Evolutionary conservation across 1,140 invertebrate genomes (phyloP), one percentile per base, ranked within the genome.

Genomic region (Neelides sp.): DNA sequence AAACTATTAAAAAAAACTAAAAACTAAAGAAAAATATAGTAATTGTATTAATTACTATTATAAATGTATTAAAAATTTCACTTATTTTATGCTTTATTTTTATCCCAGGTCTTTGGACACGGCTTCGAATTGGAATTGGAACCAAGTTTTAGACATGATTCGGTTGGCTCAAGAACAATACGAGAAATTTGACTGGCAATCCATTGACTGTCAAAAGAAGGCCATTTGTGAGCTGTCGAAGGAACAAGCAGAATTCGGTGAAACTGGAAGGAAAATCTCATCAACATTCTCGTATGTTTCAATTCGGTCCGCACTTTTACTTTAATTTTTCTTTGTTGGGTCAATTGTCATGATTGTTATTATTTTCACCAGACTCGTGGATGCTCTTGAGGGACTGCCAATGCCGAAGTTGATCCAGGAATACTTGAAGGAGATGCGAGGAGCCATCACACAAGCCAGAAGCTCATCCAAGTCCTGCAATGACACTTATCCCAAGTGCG

Each of bases 171-270:
- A 57, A 41, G 49, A 60, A 35, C 52, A 48, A 7, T 60, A 60
- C 35, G 54, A 54, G 45, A 44, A 48, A 43, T 60, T 60, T 37
- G 58, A 60, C 46, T 60, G 54, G 42, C 58, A 56, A 44, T 51
- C 48, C 32, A 15, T 60, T 44, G 54, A 60, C 23, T 60, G 58
- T 26, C 58, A 60, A 45, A 60, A 60, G 55, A 54, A 56, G 23
- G 49, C 49, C 24, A 49, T 60, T 12, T 60, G 58, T 32, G 58
- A 60, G 46, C 24, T 60, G 26, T 28, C 46, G 17, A 54, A 57
- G 32, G 55, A 57, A 22, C 48, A 52, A 26, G 43, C 20, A 20
- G 54, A 57, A 10, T 54, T 56, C 45, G 58, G 55, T 19, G 58
- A 60, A 23, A 57, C 58, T 40, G 58, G 58, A 50, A 43, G 58